phyloP scores from a whole-genome alignment of 2,797 vertebrate species.

The Chrosomus eos region DNA sequence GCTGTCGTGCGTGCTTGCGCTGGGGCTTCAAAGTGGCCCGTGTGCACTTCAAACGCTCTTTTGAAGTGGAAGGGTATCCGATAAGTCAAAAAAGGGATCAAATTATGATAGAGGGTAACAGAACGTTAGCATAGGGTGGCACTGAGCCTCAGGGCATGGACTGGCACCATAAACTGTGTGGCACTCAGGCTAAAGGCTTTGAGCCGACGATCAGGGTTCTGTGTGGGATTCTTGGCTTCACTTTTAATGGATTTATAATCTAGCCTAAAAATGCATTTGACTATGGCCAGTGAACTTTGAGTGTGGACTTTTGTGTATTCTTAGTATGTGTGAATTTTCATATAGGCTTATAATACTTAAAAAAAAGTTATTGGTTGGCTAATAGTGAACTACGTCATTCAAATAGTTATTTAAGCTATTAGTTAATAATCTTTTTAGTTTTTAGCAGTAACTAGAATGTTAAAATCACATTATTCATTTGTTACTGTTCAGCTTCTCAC shows the following conservation, averaged over 20 bases:
- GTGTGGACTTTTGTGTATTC: not conserved
- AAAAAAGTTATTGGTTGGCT: not conserved
- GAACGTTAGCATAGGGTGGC: conserved; percentile 45
- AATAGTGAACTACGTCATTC: not conserved
- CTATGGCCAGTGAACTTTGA: not conserved
- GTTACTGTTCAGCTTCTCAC: not conserved
- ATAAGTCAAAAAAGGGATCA: conserved; percentile 52
- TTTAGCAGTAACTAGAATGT: not conserved
- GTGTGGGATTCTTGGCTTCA: conserved; percentile 17
- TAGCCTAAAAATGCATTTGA: conserved; percentile 21
- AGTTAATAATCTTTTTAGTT: not conserved
- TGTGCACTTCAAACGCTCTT: conserved; percentile 53
- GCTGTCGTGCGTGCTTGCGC: conserved; percentile 16
- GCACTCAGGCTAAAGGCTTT: conserved; percentile 60
- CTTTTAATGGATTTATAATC: conserved; percentile 39
- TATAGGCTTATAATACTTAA: not conserved
- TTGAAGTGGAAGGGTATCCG: conserved; percentile 56
- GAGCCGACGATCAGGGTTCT: not conserved
- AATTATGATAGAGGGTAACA: conserved; percentile 40
- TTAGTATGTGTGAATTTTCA: not conserved
- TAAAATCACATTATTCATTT: not conserved
- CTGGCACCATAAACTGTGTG: conserved; percentile 25
- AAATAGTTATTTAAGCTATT: not conserved
- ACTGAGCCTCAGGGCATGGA: conserved; percentile 38
- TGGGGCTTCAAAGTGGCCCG: conserved; percentile 53